A percentile compares a stretch with the other conserved stretches of the same genome.
These are phyloP conservation scores for Tethea ocularis DNA, from an alignment of 2,888 invertebrate species.

Conservation along the genomic window DNA sequence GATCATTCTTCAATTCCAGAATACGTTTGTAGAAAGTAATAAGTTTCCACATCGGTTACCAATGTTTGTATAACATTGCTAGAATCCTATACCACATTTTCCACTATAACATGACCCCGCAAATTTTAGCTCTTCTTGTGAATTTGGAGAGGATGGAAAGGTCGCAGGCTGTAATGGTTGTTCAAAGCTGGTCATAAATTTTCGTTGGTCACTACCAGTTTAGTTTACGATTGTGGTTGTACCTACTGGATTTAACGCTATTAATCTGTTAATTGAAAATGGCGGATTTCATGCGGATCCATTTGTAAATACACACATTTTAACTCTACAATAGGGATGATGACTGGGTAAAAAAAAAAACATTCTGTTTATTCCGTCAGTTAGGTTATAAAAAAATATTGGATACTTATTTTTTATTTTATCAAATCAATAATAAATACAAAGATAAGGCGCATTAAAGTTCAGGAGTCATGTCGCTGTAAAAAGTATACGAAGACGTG, in stretches of 20 bases:
- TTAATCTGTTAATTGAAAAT: constrained; percentile 33
- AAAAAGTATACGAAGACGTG: no score
- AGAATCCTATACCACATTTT: constrained; percentile 25
- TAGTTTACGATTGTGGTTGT: constrained; percentile 49
- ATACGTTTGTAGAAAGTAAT: constrained; percentile 38
- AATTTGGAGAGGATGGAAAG: constrained; percentile 16
- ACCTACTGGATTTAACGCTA: constrained; percentile 37
- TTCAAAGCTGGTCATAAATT: constrained; percentile 46
- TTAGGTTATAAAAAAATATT: no score
- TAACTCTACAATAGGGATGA: no score
- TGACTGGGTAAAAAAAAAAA: no score
- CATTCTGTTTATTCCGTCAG: no score
- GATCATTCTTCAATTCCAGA: constrained; percentile 6
- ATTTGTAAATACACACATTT: no score
- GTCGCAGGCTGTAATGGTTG: constrained; percentile 29
- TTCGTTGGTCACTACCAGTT: constrained; percentile 37
- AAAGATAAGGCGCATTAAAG: no score
- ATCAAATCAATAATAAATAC: no score
- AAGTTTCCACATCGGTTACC: constrained; percentile 42
- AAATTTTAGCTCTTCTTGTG: constrained; percentile 14
- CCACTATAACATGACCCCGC: constrained; percentile 38
- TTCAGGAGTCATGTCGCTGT: no score
- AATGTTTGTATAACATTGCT: constrained; percentile 33
- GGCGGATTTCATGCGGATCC: not conserved
- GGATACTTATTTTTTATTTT: no score